A percentile compares a stretch with the other conserved stretches of the same genome.
Evolutionary conservation across 2,888 invertebrate genomes (phyloP).

Genomic region (Pyrocoelia pectoralis): DNA sequence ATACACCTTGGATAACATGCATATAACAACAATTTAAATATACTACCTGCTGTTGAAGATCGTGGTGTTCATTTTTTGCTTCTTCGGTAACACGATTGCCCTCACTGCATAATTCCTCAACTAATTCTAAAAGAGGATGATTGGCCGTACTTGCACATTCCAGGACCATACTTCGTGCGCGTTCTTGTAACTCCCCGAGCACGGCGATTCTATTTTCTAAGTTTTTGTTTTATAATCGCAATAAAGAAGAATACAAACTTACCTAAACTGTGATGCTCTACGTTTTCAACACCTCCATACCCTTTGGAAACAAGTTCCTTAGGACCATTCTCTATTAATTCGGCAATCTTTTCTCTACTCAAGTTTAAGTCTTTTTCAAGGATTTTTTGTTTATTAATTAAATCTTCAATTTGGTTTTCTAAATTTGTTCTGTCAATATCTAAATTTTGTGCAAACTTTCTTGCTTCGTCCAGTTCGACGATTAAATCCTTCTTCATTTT

Average conservation of each 20-base stretch:
- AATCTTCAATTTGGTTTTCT: slow-evolving; percentile 68
- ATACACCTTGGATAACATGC: too few species aligned
- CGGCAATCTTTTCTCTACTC: slow-evolving; percentile 59
- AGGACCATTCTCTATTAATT: slow-evolving; percentile 59
- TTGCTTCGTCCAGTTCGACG: slow-evolving; percentile 67
- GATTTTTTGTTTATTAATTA: slow-evolving; percentile 67
- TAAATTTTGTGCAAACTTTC: slow-evolving; percentile 59
- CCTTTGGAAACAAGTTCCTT: slow-evolving; percentile 65
- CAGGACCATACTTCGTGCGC: slow-evolving; percentile 58
- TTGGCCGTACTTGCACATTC: slow-evolving; percentile 57
- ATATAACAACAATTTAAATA: too few species aligned
- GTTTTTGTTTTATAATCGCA: not conserved
- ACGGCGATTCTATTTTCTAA: slow-evolving; percentile 48
- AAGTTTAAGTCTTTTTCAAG: slow-evolving; percentile 62
- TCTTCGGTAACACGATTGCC: slow-evolving; percentile 70
- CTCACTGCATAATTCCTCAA: slow-evolving; percentile 69
- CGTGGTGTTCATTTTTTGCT: slow-evolving; percentile 72
- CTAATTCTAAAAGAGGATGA: slow-evolving; percentile 62
- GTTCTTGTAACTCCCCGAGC: slow-evolving; percentile 54
- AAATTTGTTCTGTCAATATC: slow-evolving; percentile 61
- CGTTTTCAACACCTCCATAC: slow-evolving; percentile 58
- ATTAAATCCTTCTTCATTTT: slow-evolving; percentile 57
- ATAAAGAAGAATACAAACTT: too few species aligned
- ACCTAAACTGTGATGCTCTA: slow-evolving; percentile 41
- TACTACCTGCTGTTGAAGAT: slow-evolving; percentile 79